A percentile compares a stretch with the other conserved stretches of the same genome.
phyloP scores from a whole-genome alignment of 1,140 invertebrate genomes.

The Drosophila insularis region DNA sequence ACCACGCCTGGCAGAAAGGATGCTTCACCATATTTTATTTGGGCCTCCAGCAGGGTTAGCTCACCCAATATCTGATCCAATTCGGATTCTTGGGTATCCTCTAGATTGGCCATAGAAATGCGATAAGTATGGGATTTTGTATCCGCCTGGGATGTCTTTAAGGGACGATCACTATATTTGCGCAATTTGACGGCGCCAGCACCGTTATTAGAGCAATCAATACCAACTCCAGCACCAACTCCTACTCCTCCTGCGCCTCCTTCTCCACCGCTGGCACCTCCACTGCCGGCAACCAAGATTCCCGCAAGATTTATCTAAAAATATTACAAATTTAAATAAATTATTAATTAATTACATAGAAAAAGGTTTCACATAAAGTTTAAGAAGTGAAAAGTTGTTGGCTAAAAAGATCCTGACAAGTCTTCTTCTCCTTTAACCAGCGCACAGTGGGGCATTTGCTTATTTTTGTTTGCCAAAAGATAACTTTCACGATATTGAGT shows the following conservation, averaged over 20 bases:
- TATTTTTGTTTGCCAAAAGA: no score
- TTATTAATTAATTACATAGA: neutral
- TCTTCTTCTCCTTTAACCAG: no score
- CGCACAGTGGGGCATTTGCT: no score
- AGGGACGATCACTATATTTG: constrained; percentile 64
- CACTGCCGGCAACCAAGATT: constrained; percentile 59
- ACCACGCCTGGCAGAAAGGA: constrained; percentile 67
- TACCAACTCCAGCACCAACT: constrained; percentile 18
- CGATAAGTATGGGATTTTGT: constrained; percentile 85
- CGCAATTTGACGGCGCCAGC: constrained; percentile 74
- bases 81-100: constrained; percentile 97
- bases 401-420: no score
- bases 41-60: constrained; percentile 91
- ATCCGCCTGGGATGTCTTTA: constrained; percentile 41
- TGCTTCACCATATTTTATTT: constrained; percentile 74
- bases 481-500: no score
- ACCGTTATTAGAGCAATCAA: constrained; percentile 45
- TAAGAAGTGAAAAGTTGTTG: no score
- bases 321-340: neutral
- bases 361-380: no score
- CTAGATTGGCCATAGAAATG: constrained; percentile 95
- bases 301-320: constrained; percentile 62
- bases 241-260: constrained; percentile 13
- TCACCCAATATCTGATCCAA: constrained; percentile 97
- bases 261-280: constrained; percentile 47